phyloP scores from a whole-genome alignment of 2,797 vertebrate species.

The Loris lydekkerianus region DNA sequence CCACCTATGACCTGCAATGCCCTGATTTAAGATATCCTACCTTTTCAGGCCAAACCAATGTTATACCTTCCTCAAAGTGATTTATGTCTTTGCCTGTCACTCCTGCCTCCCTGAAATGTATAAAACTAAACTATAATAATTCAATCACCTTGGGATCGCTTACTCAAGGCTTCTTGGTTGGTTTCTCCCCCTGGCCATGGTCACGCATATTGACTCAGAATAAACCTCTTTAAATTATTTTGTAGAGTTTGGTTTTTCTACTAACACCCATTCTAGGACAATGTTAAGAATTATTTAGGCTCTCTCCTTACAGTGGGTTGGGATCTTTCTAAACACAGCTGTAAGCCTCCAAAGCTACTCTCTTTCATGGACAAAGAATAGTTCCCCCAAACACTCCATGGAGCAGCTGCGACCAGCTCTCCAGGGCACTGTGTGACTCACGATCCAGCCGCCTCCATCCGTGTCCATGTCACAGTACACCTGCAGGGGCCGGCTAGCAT shows the following conservation, averaged over 20 bases:
- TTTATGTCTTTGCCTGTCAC: background rate
- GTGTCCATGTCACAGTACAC: constrained; percentile 95
- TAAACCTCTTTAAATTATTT: background rate
- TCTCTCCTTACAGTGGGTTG: background rate
- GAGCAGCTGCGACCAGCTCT: background rate
- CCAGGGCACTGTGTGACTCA: constrained; percentile 84
- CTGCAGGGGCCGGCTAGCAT: constrained; percentile 88
- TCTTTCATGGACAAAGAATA: background rate
- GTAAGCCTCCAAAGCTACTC: background rate
- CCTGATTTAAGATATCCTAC: background rate
- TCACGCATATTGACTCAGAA: background rate
- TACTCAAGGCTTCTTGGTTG: background rate
- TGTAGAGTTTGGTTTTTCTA: background rate
- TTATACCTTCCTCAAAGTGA: background rate
- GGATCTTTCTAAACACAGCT: background rate
- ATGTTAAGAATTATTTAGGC: background rate
- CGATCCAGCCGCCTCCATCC: constrained; percentile 93
- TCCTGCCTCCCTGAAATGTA: background rate
- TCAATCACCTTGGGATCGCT: background rate
- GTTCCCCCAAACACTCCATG: background rate
- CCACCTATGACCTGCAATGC: background rate
- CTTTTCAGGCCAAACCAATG: background rate
- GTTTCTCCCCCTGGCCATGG: background rate
- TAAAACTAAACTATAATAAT: background rate
- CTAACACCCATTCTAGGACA: background rate